Evolutionary conservation across 2,888 invertebrate species (phyloP), one percentile per base, ranked within the genome.

Genomic region (Chrysomela aeneicollis): DNA sequence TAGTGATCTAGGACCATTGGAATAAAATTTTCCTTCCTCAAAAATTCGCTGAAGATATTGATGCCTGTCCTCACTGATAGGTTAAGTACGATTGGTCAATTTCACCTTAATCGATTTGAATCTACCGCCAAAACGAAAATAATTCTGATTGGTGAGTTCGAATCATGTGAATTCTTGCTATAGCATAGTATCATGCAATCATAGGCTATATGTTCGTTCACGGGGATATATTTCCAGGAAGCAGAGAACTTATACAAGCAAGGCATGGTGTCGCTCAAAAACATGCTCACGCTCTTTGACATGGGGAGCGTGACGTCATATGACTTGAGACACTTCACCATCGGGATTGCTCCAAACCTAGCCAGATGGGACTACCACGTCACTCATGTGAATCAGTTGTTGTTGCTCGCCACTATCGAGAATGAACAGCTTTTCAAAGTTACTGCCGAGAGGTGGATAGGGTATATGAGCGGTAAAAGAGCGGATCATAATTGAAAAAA

Each of bases 321-420:
- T 81, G 99, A 99, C 85, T 86, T 99, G 59, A 86, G 98, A 12
- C 99, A 99, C 82, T 90, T 97, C 78, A 94, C 94, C 0, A 83
- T 96, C 35, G 92, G 93, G 18, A 30, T 17, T 17, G 92, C 94
- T 22, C 96, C 96, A 0, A 99, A 99, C 82, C 86, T 98, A 67
- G 99, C 99, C 0, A 86, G 99, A 62, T 98, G 98, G 97, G 99
- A 99, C 81, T 99, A 99, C 82, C 99, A 99, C 84, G 94, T 97
- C 0, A 97, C 98, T 0, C 99, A 99, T 81, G 92, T 99, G 21
- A 98, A 97, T 85, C 97, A 99, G 79, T 86, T 97, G 69, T 88
- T 98, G 69, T 86, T 97, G 62, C 84, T 98, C 21, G 91, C 92
- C 42, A 93, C 95, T 0, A 89, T 98, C 50, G 94, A 95, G 73